A percentile compares a stretch with the other conserved stretches of the same genome.
These are phyloP conservation scores for Dinoponera quadriceps DNA, from an alignment of 1,140 invertebrate species.

Conservation along the genomic window DNA sequence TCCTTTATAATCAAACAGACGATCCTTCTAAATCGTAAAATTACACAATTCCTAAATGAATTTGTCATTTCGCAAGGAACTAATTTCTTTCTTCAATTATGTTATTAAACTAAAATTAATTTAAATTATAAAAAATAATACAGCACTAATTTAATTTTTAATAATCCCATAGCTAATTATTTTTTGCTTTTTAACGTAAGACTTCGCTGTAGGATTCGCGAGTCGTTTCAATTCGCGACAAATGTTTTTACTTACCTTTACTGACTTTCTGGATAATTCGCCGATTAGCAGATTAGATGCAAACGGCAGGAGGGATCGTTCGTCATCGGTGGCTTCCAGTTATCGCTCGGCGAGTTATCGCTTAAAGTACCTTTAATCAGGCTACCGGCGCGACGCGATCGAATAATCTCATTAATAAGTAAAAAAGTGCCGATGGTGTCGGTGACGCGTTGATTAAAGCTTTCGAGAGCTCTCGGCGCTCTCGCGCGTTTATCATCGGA, in stretches of 20 bases:
- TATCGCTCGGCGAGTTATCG: constrained; percentile 11
- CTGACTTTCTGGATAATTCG: constrained; percentile 12
- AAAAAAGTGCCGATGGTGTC: constrained; percentile 16
- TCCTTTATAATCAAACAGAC: too few species aligned
- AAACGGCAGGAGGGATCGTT: not conserved
- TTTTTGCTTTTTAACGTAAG: not conserved
- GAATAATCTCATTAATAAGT: constrained; percentile 11
- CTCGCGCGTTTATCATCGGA: constrained; percentile 25
- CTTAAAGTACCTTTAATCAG: not conserved
- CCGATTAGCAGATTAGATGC: not conserved
- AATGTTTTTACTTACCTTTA: not conserved
- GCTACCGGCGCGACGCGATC: not conserved
- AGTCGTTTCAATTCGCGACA: not conserved
- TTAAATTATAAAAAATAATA: not conserved
- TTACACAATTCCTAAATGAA: too few species aligned
- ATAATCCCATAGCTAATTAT: not conserved
- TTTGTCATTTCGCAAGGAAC: too few species aligned
- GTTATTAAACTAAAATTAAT: too few species aligned
- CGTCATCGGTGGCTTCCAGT: not conserved
- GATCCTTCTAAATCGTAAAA: too few species aligned
- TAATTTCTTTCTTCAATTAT: too few species aligned
- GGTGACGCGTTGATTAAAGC: constrained; percentile 21
- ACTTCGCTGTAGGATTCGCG: not conserved
- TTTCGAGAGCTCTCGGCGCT: not conserved
- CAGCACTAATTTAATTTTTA: constrained; percentile 1